A percentile compares a stretch with the other conserved stretches of the same genome.
Evolutionary conservation across 2,888 invertebrate species (phyloP).

Genomic region (Limnephilus auricula): DNA sequence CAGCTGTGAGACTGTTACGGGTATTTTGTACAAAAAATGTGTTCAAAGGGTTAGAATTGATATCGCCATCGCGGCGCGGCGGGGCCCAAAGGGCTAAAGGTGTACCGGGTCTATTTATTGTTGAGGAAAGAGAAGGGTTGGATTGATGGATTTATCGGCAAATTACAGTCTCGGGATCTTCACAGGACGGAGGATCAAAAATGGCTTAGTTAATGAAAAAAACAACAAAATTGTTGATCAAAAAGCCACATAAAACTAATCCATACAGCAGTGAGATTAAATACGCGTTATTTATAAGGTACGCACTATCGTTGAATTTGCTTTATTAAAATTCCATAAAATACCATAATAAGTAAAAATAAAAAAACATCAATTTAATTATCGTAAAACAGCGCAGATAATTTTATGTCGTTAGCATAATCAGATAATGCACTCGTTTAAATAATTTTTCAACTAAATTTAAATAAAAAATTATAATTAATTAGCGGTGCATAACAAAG

Average conservation of each 20-base stretch:
- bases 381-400: not conserved
- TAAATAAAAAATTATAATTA: no score
- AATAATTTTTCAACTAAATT: no score
- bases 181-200: not conserved
- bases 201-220: not conserved
- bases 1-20: constrained; percentile 38
- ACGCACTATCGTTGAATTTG: not conserved
- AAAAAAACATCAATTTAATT: no score
- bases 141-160: constrained; percentile 59
- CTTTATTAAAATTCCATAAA: no score
- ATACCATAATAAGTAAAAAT: no score
- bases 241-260: not conserved
- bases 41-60: constrained; percentile 46
- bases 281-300: not conserved
- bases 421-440: not conserved
- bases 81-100: constrained; percentile 47
- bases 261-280: not conserved
- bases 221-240: not conserved
- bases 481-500: no score
- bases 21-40: constrained; percentile 11
- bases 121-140: constrained; percentile 26
- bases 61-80: not conserved
- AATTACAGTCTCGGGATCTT: constrained; percentile 55
- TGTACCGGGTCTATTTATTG: constrained; percentile 30
- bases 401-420: not conserved